These are phyloP conservation scores for Notodonta dromedarius DNA, from an alignment of 2,888 invertebrate genomes.

Conservation along the genomic window DNA sequence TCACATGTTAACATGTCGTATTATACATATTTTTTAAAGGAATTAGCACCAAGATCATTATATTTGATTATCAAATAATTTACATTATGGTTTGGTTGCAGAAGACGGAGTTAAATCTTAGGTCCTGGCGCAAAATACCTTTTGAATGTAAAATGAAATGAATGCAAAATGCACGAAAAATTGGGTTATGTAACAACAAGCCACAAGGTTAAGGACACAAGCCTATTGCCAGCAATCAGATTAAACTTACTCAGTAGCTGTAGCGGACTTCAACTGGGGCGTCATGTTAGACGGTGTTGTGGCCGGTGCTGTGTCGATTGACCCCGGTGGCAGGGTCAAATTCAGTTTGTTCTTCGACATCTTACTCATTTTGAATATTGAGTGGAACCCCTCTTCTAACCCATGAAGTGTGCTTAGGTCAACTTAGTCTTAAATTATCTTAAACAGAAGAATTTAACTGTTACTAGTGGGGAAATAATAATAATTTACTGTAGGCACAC, in stretches of 20 bases:
- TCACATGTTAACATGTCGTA: too few species aligned
- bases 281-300: slow-evolving; percentile 85
- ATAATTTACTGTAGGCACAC: too few species aligned
- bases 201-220: too few species aligned
- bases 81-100: too few species aligned
- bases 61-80: too few species aligned
- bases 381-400: slow-evolving; percentile 37
- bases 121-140: too few species aligned
- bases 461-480: too few species aligned
- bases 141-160: too few species aligned
- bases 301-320: slow-evolving; percentile 89
- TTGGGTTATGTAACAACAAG: not conserved
- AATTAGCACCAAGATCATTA: too few species aligned
- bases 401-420: slow-evolving; percentile 44
- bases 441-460: not conserved
- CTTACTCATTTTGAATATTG: slow-evolving; percentile 76
- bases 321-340: slow-evolving; percentile 94
- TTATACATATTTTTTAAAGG: too few species aligned
- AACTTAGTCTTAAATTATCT: slow-evolving; percentile 6
- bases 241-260: slow-evolving; percentile 80
- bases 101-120: too few species aligned
- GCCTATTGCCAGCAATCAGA: too few species aligned
- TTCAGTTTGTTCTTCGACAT: slow-evolving; percentile 97
- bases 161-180: not conserved
- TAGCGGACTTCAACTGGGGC: slow-evolving; percentile 84